Evolutionary conservation across 1,140 invertebrate genomes (phyloP).

Genomic region (Colletes latitarsis): DNA sequence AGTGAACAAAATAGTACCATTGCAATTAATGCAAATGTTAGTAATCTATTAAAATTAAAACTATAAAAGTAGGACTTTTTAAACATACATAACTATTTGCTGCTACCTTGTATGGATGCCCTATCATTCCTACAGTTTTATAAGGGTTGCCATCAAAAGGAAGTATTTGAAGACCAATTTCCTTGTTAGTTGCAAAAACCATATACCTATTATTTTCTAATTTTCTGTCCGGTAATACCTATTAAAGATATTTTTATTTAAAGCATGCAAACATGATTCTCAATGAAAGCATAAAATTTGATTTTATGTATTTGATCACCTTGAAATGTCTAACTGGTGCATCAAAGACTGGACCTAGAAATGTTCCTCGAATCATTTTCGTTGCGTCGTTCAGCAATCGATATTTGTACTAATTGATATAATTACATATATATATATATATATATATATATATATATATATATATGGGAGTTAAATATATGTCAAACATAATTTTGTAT

Average conservation of each 20-base stretch:
- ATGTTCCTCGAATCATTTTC: conserved; percentile 84
- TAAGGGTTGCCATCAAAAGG: conserved; percentile 89
- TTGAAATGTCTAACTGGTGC: conserved; percentile 82
- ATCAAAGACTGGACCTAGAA: conserved; percentile 85
- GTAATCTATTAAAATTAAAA: conserved; percentile 71
- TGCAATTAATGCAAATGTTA: conserved; percentile 69
- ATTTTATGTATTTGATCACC: conserved; percentile 71
- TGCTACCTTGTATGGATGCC: conserved; percentile 84
- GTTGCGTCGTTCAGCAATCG: conserved; percentile 85
- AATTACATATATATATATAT: background rate
- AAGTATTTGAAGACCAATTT: conserved; percentile 86
- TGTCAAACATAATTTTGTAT: background rate
- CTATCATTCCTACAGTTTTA: conserved; percentile 84
- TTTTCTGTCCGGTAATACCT: conserved; percentile 51
- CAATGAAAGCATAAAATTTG: background rate
- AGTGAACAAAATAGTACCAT: conserved; percentile 83
- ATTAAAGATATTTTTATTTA: background rate
- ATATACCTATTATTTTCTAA: conserved; percentile 79
- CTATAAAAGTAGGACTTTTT: conserved; percentile 32
- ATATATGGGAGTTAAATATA: background rate
- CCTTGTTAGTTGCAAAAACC: conserved; percentile 84
- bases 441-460: background rate
- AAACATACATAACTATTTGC: conserved; percentile 2
- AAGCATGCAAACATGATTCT: background rate
- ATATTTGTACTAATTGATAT: conserved; percentile 84